These are phyloP conservation scores for Zaprionus ornatus DNA, from an alignment of 1,140 invertebrate species.

Conservation along the genomic window DNA sequence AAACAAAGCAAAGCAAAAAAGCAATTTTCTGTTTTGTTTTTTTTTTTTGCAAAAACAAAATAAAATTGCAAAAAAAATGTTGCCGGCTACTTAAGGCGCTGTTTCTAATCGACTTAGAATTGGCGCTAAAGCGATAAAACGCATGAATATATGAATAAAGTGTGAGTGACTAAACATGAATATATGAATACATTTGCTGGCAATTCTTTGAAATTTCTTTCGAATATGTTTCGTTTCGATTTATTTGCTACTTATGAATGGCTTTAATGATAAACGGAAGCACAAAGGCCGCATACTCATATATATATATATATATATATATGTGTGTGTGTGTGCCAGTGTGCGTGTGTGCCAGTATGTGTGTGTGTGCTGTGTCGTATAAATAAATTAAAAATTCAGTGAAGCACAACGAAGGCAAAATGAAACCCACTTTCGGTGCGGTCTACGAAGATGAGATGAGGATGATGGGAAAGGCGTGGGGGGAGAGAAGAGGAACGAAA, in stretches of 20 bases:
- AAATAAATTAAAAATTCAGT: conserved; percentile 74
- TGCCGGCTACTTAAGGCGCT: background rate
- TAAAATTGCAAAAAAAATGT: background rate
- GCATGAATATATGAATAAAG: background rate
- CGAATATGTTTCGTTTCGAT: conserved; percentile 31
- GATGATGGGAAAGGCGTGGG: background rate
- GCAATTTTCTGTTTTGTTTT: background rate
- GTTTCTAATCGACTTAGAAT: background rate
- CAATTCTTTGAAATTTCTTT: conserved; percentile 18
- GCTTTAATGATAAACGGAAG: conserved; percentile 45
- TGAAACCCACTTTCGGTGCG: conserved; percentile 51
- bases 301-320: conserved; percentile 5
- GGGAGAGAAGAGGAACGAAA: background rate
- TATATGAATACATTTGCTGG: background rate
- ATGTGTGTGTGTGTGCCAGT: no score
- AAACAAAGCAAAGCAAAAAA: background rate
- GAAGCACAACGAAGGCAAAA: conserved; percentile 67
- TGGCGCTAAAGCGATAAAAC: background rate
- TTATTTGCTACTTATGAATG: conserved; percentile 37
- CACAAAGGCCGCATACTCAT: conserved; percentile 11
- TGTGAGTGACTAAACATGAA: background rate
- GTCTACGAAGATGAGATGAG: conserved; percentile 27
- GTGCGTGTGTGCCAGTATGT: background rate
- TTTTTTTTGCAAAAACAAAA: background rate
- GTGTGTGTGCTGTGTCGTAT: conserved; percentile 45